phyloP scores from a whole-genome alignment of 2,888 invertebrate species.

The Lasius fuliginosus region DNA sequence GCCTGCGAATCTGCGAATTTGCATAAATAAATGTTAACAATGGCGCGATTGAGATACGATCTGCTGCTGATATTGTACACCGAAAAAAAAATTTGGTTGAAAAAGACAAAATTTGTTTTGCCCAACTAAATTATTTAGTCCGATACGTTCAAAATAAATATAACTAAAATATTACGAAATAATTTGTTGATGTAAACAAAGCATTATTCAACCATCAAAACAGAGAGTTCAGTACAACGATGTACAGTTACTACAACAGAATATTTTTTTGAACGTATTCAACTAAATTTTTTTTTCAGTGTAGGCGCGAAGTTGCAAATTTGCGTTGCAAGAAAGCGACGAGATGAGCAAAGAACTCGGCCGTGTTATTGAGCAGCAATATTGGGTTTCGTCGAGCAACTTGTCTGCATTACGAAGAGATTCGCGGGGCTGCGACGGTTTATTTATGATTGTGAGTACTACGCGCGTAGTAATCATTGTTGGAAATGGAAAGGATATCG shows the following conservation, averaged over 20 bases:
- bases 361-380: not conserved
- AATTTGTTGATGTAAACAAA: too few relatives aligned
- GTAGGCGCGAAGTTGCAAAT: not conserved
- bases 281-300: too few relatives aligned
- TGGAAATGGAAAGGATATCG: slow-evolving; percentile 13
- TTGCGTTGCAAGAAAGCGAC: not conserved
- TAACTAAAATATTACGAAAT: too few relatives aligned
- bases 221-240: too few relatives aligned
- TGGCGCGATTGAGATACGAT: not conserved
- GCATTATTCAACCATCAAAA: too few relatives aligned
- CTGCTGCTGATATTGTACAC: not conserved
- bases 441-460: not conserved
- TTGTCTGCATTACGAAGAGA: not conserved
- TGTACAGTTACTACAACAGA: too few relatives aligned
- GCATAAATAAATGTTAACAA: slow-evolving; percentile 23
- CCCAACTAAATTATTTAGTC: too few relatives aligned
- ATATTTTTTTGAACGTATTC: too few relatives aligned
- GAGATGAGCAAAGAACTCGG: not conserved
- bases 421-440: not conserved
- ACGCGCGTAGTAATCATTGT: not conserved
- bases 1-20: not conserved
- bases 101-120: too few relatives aligned
- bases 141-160: too few relatives aligned
- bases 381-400: slow-evolving; percentile 1
- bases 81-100: too few relatives aligned